Evolutionary conservation across 1,140 invertebrate genomes (phyloP), one percentile per base, ranked within the genome.

Genomic region (Sminthurinus signatus): DNA sequence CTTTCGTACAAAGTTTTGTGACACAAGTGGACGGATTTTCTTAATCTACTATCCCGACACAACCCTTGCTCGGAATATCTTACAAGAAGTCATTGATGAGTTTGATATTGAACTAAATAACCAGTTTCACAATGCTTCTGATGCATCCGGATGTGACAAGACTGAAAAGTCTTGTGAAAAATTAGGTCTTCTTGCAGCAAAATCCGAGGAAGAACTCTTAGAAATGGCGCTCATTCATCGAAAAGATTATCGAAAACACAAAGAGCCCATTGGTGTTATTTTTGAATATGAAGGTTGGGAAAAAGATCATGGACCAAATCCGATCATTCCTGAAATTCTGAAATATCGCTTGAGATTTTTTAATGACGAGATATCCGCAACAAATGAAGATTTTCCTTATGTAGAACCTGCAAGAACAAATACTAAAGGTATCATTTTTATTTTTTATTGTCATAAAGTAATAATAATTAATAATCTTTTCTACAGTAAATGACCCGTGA

Each of bases 271-370:
- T 19, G 62, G 42, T 4, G 46, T 64, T 25, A 52, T 58, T 5
- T 64, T 64, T 31, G 23, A 58, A 19, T 59, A 64, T 32, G 48
- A 64, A 4, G 43, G 54, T 8, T 39, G n/a, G 12, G 31, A 50
- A 32, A 64, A 50, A 2, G 55, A 36, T 27, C 25, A 29, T 1
- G 29, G 31, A 2, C 2, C 8, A 19, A 3, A 48, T 15, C 25
- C 43, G 2, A 21, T 48, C 12, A 27, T 64, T 1, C 62, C 62
- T 2, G 31, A 64, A n/a, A 17, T 15, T n/a, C 12, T 64, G 19
- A 32, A 28, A 1, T 64, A 50, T 44, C 8, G 51, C 12, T 48
- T 64, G 12, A 19, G 56, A 19, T n/a, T 27, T 10, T 64, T 59
- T 28, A 32, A 59, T 23, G 44, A 36, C 21, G 29, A 42, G 2